These are phyloP conservation scores for Murina feae DNA, from an alignment of 2,113 vertebrate species.

Conservation along the genomic window DNA sequence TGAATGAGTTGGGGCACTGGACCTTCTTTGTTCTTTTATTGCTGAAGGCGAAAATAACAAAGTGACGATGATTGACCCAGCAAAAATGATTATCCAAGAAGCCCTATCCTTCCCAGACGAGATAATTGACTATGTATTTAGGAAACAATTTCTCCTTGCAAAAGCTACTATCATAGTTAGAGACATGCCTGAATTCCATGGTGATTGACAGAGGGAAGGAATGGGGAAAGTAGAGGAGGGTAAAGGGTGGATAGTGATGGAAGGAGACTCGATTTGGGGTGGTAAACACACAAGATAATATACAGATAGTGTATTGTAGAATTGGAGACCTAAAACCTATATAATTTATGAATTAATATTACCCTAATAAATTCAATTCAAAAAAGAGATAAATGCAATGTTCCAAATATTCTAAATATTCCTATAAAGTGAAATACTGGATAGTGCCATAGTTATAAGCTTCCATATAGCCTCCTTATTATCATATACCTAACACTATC, in stretches of 20 bases:
- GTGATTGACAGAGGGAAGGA: not conserved
- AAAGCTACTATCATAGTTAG: not conserved
- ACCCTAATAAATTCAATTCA: no score
- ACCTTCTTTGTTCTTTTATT: not conserved
- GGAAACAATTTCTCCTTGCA: not conserved
- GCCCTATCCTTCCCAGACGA: not conserved
- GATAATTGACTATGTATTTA: not conserved
- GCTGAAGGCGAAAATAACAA: not conserved
- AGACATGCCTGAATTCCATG: not conserved
- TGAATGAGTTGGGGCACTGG: not conserved
- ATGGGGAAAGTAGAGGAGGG: not conserved
- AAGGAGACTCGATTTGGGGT: no score
- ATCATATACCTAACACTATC: not conserved
- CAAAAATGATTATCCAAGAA: not conserved
- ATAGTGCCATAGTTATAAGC: not conserved
- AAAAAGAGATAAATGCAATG: not conserved
- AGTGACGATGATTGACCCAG: not conserved
- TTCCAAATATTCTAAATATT: conserved; percentile 33
- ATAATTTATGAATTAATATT: no score
- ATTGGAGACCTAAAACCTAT: no score
- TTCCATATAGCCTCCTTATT: not conserved
- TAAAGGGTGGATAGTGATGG: not conserved
- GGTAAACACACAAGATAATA: not conserved
- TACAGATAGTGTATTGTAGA: not conserved
- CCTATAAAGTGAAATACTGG: not conserved